These are phyloP conservation scores for Melieria picta DNA, from an alignment of 2,888 invertebrate species.

Conservation along the genomic window DNA sequence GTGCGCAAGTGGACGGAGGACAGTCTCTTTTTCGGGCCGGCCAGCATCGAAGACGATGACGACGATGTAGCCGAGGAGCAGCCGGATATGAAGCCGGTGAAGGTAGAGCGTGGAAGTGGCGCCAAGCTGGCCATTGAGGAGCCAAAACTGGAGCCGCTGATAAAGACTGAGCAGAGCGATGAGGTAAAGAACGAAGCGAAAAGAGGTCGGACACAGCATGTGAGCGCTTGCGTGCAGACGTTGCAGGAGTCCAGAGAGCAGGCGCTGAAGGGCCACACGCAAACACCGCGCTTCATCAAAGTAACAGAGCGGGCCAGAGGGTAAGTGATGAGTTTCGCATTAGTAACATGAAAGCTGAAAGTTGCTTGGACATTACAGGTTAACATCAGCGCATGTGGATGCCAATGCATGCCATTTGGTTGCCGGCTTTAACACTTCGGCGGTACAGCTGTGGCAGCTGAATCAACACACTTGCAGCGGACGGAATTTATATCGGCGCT, in stretches of 20 bases:
- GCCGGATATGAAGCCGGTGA: conserved; percentile 24
- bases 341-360: neutral
- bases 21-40: conserved; percentile 47
- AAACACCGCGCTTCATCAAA: conserved; percentile 52
- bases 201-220: conserved; percentile 38
- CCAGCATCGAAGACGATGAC: conserved; percentile 44
- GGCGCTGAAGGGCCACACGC: conserved; percentile 50
- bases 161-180: conserved; percentile 48
- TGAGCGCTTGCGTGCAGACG: conserved; percentile 48
- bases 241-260: conserved; percentile 48
- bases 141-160: conserved; percentile 46
- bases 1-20: conserved; percentile 55
- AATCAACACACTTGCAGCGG: conserved; percentile 59
- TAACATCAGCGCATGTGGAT: conserved; percentile 59
- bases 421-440: conserved; percentile 63
- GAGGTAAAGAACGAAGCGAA: conserved; percentile 31
- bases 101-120: conserved; percentile 38
- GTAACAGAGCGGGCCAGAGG: conserved; percentile 53
- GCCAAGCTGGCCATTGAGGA: conserved; percentile 49
- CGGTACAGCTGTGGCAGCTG: conserved; percentile 63
- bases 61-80: conserved; percentile 40
- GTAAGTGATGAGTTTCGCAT: conserved; percentile 15
- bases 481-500: conserved; percentile 56
- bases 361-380: conserved; percentile 34
- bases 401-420: conserved; percentile 61